Percentiles rank a stretch among this genome's conserved stretches.
Conservation (phyloP, 2,797 vertebrate species). For the Lagodon rhomboides region DNA sequence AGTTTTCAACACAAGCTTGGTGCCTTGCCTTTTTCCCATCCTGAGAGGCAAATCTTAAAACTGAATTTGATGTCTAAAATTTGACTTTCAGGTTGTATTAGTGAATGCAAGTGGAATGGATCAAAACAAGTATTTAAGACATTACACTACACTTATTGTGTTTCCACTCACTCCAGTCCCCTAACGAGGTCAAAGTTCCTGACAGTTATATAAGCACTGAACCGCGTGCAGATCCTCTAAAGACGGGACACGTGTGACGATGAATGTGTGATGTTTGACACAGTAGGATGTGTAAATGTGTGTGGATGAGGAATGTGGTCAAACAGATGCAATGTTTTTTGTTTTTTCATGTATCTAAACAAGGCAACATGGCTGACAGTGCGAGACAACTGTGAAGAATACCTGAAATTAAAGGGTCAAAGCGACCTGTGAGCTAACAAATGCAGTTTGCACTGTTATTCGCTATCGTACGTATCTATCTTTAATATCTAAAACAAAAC, state of each 20-base stretch:
- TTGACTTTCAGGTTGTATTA: not conserved
- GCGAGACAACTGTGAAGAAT: not conserved
- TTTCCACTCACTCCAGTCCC: not conserved
- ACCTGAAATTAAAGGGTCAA: conserved; percentile 8
- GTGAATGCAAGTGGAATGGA: not conserved
- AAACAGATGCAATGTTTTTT: not conserved
- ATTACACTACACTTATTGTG: not conserved
- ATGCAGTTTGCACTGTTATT: not conserved
- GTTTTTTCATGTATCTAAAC: not conserved
- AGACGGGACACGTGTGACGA: not conserved
- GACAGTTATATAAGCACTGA: conserved; percentile 9
- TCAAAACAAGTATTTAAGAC: not conserved
- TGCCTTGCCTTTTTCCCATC: conserved; percentile 87
- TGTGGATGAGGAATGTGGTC: conserved; percentile 4
- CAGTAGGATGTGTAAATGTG: not conserved
- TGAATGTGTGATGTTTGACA: conserved; percentile 39
- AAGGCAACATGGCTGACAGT: not conserved
- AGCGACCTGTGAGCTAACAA: not conserved
- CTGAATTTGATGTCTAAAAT: conserved; percentile 16
- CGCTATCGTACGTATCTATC: not conserved
- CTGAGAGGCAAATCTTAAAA: conserved; percentile 81
- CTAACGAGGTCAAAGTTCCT: not conserved
- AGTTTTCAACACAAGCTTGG: conserved; percentile 57
- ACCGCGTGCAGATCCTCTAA: not conserved
- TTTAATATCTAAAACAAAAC: conserved; percentile 12